phyloP scores from a whole-genome alignment of 2,113 vertebrate species.

The Fulmarus glacialis region DNA sequence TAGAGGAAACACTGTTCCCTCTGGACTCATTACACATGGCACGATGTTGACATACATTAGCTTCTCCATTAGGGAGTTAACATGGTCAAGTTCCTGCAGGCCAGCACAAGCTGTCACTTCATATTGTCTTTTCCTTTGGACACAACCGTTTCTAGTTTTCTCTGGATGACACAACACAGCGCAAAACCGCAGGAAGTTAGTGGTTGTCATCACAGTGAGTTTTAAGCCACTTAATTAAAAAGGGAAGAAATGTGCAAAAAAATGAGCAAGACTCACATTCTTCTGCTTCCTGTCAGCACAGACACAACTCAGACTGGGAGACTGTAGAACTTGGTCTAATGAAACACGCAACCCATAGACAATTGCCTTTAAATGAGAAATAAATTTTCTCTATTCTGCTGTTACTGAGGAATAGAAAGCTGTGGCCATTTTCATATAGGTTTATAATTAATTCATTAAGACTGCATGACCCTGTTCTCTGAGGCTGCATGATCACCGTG shows the following conservation, averaged over 20 bases:
- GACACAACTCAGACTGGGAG: not conserved
- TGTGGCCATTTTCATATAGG: not conserved
- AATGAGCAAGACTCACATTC: not conserved
- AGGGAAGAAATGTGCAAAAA: not conserved
- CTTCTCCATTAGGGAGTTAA: not conserved
- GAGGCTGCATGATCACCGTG: not conserved
- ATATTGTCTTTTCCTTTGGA: not conserved
- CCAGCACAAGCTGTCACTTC: constrained; percentile 7
- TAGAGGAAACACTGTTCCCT: not conserved
- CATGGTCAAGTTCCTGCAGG: not conserved
- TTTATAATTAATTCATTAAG: not conserved
- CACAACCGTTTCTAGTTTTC: not conserved
- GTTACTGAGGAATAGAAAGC: not conserved
- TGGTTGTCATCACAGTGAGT: not conserved
- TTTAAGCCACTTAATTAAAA: not conserved
- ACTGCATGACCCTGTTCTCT: not conserved
- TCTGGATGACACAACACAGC: not conserved
- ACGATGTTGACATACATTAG: not conserved
- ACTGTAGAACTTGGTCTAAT: not conserved
- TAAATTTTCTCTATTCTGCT: not conserved
- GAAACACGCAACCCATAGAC: not conserved
- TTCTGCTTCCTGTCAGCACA: not conserved
- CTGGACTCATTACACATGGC: not conserved
- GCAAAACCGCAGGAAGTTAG: not conserved
- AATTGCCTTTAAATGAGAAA: not conserved